These are phyloP conservation scores for Cladopsammia gracilis DNA, from an alignment of 64 coral and sea anemone species.

Conservation along the genomic window DNA sequence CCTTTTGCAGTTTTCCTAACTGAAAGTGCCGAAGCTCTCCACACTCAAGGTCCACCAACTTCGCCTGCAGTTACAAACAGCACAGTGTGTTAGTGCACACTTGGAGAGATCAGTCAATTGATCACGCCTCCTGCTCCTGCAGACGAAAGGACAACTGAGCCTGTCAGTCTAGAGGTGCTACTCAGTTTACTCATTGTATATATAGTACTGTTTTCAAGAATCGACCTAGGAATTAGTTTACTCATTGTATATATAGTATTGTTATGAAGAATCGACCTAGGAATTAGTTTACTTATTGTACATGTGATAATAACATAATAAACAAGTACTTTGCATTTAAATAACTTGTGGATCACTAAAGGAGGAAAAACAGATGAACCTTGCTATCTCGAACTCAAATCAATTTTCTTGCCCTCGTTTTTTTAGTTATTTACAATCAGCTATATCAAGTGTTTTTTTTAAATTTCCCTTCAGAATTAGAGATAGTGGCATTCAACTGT, in stretches of 20 bases:
- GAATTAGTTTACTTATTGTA: too few species aligned
- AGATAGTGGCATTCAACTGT: too few species aligned
- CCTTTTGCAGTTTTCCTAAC: conserved; percentile 11
- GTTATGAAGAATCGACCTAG: not conserved
- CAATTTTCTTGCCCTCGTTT: too few species aligned
- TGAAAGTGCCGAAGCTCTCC: conserved; percentile 47
- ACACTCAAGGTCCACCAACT: conserved; percentile 20
- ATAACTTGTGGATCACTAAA: not conserved
- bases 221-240: too few species aligned
- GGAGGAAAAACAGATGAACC: too few species aligned
- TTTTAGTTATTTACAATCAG: too few species aligned
- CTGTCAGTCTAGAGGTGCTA: conserved; percentile 31
- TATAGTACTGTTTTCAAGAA: too few species aligned
- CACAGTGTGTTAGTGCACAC: not conserved
- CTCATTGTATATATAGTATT: too few species aligned
- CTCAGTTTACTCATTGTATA: not conserved
- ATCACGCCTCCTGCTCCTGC: conserved; percentile 9
- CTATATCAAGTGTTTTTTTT: too few species aligned
- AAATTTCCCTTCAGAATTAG: too few species aligned
- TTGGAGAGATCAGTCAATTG: conserved; percentile 1
- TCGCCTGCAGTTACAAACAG: not conserved
- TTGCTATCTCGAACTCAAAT: too few species aligned
- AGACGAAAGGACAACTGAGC: conserved; percentile 1
- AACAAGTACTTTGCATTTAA: not conserved
- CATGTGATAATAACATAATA: too few species aligned